A percentile compares a stretch with the other conserved stretches of the same genome.
Evolutionary conservation across 2,888 invertebrate genomes (phyloP).

Genomic region (Conistra vaccinii): DNA sequence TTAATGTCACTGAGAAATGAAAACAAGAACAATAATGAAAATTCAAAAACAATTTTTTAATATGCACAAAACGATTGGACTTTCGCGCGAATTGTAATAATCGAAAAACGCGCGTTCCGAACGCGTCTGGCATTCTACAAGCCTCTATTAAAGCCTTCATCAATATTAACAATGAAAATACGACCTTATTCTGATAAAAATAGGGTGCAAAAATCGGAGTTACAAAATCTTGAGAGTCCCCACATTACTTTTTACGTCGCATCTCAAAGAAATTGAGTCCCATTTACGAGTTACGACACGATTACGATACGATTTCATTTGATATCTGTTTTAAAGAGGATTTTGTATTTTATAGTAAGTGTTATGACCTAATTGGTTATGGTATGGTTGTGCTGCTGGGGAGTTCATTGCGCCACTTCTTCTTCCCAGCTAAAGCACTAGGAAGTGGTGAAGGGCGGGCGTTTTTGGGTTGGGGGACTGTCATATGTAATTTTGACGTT

Average conservation of each 20-base stretch:
- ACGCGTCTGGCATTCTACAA: slow-evolving; percentile 80
- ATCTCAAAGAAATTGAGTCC: slow-evolving; percentile 76
- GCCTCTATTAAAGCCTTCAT: slow-evolving; percentile 77
- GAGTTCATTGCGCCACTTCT: too few species aligned
- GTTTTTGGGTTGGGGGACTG: too few species aligned
- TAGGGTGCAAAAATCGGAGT: slow-evolving; percentile 26
- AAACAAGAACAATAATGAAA: slow-evolving; percentile 55
- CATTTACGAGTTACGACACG: slow-evolving; percentile 75
- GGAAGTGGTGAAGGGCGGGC: too few species aligned
- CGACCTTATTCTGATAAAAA: slow-evolving; percentile 5
- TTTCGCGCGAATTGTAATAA: slow-evolving; percentile 81
- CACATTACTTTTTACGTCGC: slow-evolving; percentile 76
- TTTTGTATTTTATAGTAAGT: slow-evolving; percentile 43
- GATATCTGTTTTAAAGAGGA: slow-evolving; percentile 50
- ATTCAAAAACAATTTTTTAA: slow-evolving; percentile 64
- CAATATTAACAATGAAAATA: slow-evolving; percentile 22
- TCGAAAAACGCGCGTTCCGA: slow-evolving; percentile 80
- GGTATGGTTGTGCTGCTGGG: too few species aligned
- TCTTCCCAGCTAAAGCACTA: too few species aligned
- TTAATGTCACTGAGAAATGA: slow-evolving; percentile 48
- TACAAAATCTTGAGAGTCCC: slow-evolving; percentile 41
- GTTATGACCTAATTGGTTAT: slow-evolving; percentile 51
- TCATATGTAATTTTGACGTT: too few species aligned
- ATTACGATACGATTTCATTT: slow-evolving; percentile 69
- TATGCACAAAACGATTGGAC: slow-evolving; percentile 68